Evolutionary conservation across 53 echinoderm and acorn worm genomes (phyloP), one percentile per base, ranked within the genome.

Genomic region (Zoroaster sp.): DNA sequence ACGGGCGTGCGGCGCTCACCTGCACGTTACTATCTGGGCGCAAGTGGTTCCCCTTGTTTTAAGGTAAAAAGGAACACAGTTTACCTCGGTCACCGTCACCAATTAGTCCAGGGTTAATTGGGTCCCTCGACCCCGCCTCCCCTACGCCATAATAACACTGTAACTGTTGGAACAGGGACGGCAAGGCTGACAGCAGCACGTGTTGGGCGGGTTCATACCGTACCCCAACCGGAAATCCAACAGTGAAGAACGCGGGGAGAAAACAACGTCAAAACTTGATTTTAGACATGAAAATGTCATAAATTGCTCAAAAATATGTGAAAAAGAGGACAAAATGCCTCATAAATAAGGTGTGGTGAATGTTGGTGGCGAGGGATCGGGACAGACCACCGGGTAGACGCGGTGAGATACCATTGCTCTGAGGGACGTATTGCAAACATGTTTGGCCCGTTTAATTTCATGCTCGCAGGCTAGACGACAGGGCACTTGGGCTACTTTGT

Each of bases 391-490:
- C 85, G 85, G 70, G 71, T 47, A 15, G 52, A 46, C 85, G 17
- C 46, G 21, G 82, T n/a, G 10, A 82, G 85, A 12, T 49, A 8
- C 21, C 70, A 21, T 9, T 3, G 85, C 85, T 85, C 7, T 1
- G 8, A 70, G 85, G 71, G 85, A 85, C 85, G 71, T 49, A 66
- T 70, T 0, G 40, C 49, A 69, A 85, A 69, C 70, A 71, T 85
- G 85, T 85, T 71, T 85, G 71, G 85, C 85, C 69, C 54, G 85
- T 69, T 85, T 78, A 36, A n/a, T 63, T 35, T n/a, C 85, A 71
- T 35, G 85, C 33, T 85, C 33, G 36, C 71, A 70, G 71, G 71
- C 70, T n/a, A 71, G 49, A 70, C 43, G 81, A 8, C 4, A 38
- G 67, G 42, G 30, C 4, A 31, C 55, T 15, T n/a, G 67, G 25